phyloP scores from a whole-genome alignment of 2,888 invertebrate species.

The Volucella bombylans region DNA sequence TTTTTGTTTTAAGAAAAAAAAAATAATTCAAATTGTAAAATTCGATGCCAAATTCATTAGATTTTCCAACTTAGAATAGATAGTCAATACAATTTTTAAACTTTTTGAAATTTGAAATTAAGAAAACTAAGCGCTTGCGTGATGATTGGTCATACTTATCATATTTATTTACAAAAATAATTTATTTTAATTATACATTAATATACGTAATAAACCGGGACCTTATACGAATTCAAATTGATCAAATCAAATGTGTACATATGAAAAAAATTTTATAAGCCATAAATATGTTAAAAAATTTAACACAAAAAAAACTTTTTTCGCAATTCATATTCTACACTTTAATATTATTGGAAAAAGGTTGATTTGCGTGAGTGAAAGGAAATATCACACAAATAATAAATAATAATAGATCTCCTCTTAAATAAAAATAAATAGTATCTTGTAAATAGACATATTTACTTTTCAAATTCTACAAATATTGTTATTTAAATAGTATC shows the following conservation, averaged over 20 bases:
- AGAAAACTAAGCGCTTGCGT: slow-evolving; percentile 1
- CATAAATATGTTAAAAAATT: slow-evolving; percentile 26
- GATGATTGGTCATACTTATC: slow-evolving; percentile 22
- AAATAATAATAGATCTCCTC: slow-evolving; percentile 11
- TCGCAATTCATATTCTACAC: slow-evolving; percentile 36
- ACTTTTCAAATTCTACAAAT: slow-evolving; percentile 45
- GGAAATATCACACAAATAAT: slow-evolving; percentile 43
- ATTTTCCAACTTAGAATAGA: slow-evolving; percentile 4
- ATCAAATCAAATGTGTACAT: slow-evolving; percentile 48
- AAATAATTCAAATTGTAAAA: slow-evolving; percentile 12
- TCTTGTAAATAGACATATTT: slow-evolving; percentile 57
- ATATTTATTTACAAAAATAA: slow-evolving; percentile 28
- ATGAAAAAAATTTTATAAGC: slow-evolving; percentile 26
- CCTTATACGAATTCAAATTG: slow-evolving; percentile 68
- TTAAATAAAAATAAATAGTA: slow-evolving; percentile 7
- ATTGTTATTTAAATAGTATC: slow-evolving; percentile 59
- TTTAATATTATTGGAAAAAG: slow-evolving; percentile 44
- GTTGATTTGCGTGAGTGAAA: slow-evolving; percentile 69
- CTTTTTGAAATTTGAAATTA: slow-evolving; percentile 5
- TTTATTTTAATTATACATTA: slow-evolving; percentile 12
- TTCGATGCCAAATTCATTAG: slow-evolving; percentile 36
- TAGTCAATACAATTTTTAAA: neutral
- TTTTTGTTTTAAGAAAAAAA: slow-evolving; percentile 11
- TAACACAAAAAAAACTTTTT: slow-evolving; percentile 36
- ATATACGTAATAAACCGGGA: slow-evolving; percentile 78